Conservation (phyloP, 2,797 vertebrate genomes). For the Luscinia luscinia region DNA sequence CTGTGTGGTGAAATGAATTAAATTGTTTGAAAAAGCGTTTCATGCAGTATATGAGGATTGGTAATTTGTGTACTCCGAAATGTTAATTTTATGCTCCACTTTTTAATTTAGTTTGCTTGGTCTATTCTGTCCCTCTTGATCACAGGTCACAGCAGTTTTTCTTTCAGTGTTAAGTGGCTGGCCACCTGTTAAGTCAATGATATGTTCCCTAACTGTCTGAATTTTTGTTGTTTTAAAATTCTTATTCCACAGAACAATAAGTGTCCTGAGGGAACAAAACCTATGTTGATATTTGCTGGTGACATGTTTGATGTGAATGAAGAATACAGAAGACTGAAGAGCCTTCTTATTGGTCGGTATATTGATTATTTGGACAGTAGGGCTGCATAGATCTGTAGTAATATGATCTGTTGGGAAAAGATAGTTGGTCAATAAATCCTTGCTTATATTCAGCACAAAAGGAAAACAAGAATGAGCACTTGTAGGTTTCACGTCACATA, state of each 20-base stretch:
- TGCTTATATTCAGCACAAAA: background rate
- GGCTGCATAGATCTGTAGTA: background rate
- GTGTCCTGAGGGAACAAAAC: slow-evolving; percentile 94
- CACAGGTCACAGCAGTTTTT: background rate
- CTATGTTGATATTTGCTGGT: slow-evolving; percentile 94
- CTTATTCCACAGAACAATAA: slow-evolving; percentile 81
- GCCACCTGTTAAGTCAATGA: background rate
- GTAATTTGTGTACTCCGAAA: background rate
- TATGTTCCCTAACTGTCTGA: background rate
- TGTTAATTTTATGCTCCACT: background rate
- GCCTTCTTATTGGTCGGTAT: slow-evolving; percentile 86
- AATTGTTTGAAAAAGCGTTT: background rate
- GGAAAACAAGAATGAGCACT: background rate
- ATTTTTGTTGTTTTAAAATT: background rate
- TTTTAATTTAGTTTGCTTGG: background rate
- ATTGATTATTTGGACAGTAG: background rate
- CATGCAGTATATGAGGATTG: background rate
- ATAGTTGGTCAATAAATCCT: background rate
- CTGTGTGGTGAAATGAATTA: background rate
- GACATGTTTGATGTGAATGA: slow-evolving; percentile 87
- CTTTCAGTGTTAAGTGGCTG: background rate
- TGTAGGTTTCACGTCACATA: background rate
- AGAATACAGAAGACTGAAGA: slow-evolving; percentile 89
- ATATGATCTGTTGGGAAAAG: background rate
- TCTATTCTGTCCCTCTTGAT: background rate